These are phyloP conservation scores for Zhuqinia jingwanae DNA, from an alignment of 2,888 invertebrate species.

Conservation along the genomic window DNA sequence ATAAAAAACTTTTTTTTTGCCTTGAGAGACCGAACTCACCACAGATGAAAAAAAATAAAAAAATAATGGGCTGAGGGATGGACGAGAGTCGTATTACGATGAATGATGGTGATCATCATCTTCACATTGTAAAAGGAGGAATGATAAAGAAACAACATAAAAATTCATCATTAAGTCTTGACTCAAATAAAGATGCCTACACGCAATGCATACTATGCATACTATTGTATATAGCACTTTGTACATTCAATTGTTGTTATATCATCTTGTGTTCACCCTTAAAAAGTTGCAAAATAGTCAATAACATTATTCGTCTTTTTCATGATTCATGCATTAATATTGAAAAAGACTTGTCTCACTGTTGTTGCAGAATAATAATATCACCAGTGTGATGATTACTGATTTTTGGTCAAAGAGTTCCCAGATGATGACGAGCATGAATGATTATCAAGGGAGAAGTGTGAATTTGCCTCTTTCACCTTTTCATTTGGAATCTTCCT, in stretches of 20 bases:
- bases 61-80: neutral
- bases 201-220: no score
- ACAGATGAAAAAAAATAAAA: neutral
- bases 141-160: no score
- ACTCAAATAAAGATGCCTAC: no score
- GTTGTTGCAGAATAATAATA: neutral
- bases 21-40: neutral
- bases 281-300: conserved; percentile 49
- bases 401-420: conserved; percentile 56
- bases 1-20: conserved; percentile 11
- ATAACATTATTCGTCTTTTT: conserved; percentile 25
- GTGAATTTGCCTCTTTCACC: conserved; percentile 54
- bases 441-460: conserved; percentile 39
- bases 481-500: conserved; percentile 4
- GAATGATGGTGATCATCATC: no score
- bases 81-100: no score
- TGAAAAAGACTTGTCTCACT: no score
- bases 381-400: conserved; percentile 50
- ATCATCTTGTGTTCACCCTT: no score
- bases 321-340: conserved; percentile 3
- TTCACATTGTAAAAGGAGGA: no score
- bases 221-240: no score
- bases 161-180: no score
- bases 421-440: conserved; percentile 52
- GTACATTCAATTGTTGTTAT: no score